phyloP scores from a whole-genome alignment of 2,113 vertebrate species.

The Tonatia bakeri region DNA sequence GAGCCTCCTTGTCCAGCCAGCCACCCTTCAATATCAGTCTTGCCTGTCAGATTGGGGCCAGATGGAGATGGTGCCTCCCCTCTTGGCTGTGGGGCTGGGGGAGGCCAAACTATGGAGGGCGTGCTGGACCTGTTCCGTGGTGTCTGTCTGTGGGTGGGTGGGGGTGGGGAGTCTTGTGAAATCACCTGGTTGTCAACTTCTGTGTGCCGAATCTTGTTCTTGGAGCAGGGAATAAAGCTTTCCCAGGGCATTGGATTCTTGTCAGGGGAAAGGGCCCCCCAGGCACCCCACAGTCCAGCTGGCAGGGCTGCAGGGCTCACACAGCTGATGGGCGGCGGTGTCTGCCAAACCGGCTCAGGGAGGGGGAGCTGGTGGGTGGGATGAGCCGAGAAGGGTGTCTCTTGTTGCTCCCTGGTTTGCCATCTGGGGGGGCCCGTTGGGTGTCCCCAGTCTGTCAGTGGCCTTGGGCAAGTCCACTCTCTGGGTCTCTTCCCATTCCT shows the following conservation, averaged over 20 bases:
- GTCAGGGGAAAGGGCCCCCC: background rate
- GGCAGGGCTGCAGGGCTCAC: background rate
- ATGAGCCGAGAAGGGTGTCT: background rate
- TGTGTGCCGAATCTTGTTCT: slow-evolving; percentile 60
- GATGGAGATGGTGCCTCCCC: background rate
- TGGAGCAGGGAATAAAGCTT: slow-evolving; percentile 78
- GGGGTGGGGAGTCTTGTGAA: slow-evolving; percentile 52
- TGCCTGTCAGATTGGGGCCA: background rate
- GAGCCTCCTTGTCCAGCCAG: background rate
- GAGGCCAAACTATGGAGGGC: background rate
- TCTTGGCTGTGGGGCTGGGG: background rate
- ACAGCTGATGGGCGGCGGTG: background rate
- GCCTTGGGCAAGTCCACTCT: background rate
- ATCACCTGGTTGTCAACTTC: slow-evolving; percentile 40
- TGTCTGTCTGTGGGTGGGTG: slow-evolving; percentile 50
- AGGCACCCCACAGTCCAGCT: rapidly evolving
- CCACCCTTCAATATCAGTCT: background rate
- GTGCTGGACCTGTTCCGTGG: background rate
- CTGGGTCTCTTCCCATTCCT: slow-evolving; percentile 2
- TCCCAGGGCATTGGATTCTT: background rate
- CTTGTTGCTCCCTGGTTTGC: background rate
- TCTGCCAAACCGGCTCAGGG: background rate
- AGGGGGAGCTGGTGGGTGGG: background rate
- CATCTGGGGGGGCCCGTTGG: too few relatives aligned
- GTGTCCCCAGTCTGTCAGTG: background rate